A percentile compares a stretch with the other conserved stretches of the same genome.
Evolutionary conservation across 2,888 invertebrate species (phyloP).

Genomic region (Euzophera pinguis): DNA sequence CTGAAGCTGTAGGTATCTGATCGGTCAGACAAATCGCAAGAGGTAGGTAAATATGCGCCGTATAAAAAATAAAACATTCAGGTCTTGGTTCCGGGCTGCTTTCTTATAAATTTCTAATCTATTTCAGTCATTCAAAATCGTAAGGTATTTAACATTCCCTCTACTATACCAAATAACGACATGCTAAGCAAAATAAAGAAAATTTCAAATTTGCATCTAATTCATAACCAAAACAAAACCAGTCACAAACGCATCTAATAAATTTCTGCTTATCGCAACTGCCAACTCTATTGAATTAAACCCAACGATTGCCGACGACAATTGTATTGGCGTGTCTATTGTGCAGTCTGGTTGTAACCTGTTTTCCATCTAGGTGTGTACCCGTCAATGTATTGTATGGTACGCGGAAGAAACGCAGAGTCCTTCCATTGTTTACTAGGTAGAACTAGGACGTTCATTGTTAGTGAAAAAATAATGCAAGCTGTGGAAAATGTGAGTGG

Average conservation of each 20-base stretch:
- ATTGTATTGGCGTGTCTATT: conserved; percentile 11
- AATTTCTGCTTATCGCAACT: conserved; percentile 9
- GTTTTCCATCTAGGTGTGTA: conserved; percentile 8
- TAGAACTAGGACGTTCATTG: conserved; percentile 47
- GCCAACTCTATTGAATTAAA: conserved; percentile 12
- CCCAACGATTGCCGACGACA: conserved; percentile 4
- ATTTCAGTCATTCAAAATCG: too few relatives aligned
- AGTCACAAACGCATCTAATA: conserved; percentile 4
- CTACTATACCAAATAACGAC: not conserved
- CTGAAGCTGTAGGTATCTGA: too few relatives aligned
- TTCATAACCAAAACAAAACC: conserved; percentile 3
- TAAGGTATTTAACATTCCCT: too few relatives aligned
- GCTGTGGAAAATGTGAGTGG: conserved; percentile 5
- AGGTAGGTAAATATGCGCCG: too few relatives aligned
- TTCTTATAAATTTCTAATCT: too few relatives aligned
- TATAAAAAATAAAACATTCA: too few relatives aligned
- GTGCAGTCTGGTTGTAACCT: conserved; percentile 12
- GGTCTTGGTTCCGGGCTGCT: too few relatives aligned
- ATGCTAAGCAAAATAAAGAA: not conserved
- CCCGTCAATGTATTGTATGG: conserved; percentile 46
- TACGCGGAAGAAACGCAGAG: conserved; percentile 33
- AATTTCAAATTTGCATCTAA: not conserved
- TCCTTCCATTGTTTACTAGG: conserved; percentile 58
- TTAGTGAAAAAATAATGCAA: conserved; percentile 25
- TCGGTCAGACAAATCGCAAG: too few relatives aligned